A percentile compares a stretch with the other conserved stretches of the same genome.
Evolutionary conservation across 2,113 vertebrate species (phyloP).

Genomic region (Dromas ardeola): DNA sequence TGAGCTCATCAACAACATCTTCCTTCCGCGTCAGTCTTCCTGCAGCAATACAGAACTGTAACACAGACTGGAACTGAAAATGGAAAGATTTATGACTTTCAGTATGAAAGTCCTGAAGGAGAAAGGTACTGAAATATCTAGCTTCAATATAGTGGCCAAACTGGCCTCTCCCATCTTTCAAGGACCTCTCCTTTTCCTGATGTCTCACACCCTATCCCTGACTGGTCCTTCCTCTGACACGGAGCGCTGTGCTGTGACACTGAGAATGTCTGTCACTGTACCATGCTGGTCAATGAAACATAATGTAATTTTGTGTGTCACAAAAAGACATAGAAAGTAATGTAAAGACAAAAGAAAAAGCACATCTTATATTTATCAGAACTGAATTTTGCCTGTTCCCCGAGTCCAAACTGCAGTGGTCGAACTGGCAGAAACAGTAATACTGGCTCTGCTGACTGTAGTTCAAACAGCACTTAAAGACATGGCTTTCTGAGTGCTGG

Average conservation of each 20-base stretch:
- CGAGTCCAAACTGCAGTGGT: background rate
- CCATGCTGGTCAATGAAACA: background rate
- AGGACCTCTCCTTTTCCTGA: background rate
- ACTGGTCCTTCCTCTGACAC: background rate
- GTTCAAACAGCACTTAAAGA: background rate
- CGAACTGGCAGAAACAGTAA: background rate
- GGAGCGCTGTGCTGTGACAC: background rate
- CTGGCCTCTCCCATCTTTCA: background rate
- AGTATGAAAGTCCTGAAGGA: background rate
- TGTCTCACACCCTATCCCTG: background rate
- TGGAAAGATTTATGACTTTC: background rate
- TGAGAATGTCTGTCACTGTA: background rate
- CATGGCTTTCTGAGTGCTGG: background rate
- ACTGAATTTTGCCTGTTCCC: background rate
- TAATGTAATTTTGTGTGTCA: background rate
- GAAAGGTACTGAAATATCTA: background rate
- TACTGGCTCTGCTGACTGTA: background rate
- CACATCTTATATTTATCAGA: background rate
- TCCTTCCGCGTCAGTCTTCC: background rate
- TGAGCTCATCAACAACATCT: conserved; percentile 13
- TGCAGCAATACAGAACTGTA: background rate
- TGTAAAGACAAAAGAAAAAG: background rate
- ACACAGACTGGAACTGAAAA: background rate
- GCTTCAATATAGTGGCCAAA: background rate
- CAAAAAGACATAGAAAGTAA: background rate